These are phyloP conservation scores for Nannoperca australis DNA, from an alignment of 2,797 vertebrate species.

Conservation along the genomic window DNA sequence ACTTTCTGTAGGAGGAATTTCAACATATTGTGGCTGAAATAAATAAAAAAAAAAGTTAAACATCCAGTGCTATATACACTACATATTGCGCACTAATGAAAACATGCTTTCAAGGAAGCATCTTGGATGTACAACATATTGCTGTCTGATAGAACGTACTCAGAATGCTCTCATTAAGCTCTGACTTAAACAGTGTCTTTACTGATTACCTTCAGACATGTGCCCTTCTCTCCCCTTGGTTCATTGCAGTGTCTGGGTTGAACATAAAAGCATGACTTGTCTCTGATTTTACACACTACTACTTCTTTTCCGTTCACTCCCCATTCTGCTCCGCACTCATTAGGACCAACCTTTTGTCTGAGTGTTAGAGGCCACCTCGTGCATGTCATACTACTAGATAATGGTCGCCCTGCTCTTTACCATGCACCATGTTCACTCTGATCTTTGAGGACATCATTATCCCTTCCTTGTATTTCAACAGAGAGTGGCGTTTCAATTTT, in stretches of 20 bases:
- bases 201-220: conserved; percentile 48
- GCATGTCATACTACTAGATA: conserved; percentile 66
- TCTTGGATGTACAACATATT: conserved; percentile 14
- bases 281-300: conserved; percentile 46
- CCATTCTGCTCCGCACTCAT: conserved; percentile 54
- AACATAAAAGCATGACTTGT: conserved; percentile 43
- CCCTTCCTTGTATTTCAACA: conserved; percentile 45
- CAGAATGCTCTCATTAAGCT: neutral
- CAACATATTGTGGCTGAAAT: conserved; percentile 40
- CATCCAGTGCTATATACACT: conserved; percentile 8
- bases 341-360: conserved; percentile 65
- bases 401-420: conserved; percentile 73
- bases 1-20: conserved; percentile 31
- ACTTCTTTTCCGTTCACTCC: conserved; percentile 30
- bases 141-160: conserved; percentile 22
- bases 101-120: conserved; percentile 16
- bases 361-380: conserved; percentile 59
- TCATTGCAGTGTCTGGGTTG: conserved; percentile 30
- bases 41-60: conserved; percentile 29
- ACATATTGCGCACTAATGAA: conserved; percentile 1
- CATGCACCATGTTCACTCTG: conserved; percentile 63
- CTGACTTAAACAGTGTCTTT: conserved; percentile 28
- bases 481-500: conserved; percentile 23
- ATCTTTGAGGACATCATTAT: conserved; percentile 77
- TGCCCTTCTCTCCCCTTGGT: conserved; percentile 44